Base-by-base conservation (phyloP, 2,888 invertebrate genomes). In the Aleiodes leptofemur region DNA sequence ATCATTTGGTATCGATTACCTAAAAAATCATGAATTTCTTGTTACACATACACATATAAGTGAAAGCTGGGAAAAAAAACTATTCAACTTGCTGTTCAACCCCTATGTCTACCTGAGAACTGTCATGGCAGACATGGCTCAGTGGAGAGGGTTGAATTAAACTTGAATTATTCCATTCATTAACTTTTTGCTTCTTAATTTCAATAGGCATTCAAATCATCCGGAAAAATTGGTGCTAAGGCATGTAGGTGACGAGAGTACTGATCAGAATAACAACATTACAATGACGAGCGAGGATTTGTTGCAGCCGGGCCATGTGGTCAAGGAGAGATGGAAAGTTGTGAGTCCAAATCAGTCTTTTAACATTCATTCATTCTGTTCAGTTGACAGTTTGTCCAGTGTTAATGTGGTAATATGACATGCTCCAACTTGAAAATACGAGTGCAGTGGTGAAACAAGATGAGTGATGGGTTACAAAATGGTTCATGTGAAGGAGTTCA, bases 241-340 rank as follows among this genome's bases (percentile, higher is more conserved):
- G 86, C 86, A 88, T 88, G 88, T 88, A 89, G 89, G 88, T 80
- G 88, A 89, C 86, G 88, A 88, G 83, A 89, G 88, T 77, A 92
- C 92, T 81, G 92, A 92, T 87, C 92, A 92, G 88, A 92, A 92
- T 85, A 92, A 92, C 89, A 94, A 93, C 91, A 95, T 95, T 91
- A 95, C 94, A 89, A 96, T 96, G 96, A 95, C 96, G 79, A 95
- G 95, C 84, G 97, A 97, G 90, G 98, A 98, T 91, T 93, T 98
- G 81, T 92, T 98, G 86, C 97, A 98, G 91, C 97, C 97, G 51
- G 98, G 98, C 69, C 97, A 98, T 92, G 96, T 98, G 76, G 98
- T 99, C 87, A 98, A 98, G 91, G 99, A 99, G 89, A 92, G 99
- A 90, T 99, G 99, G 99, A 99, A 98, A 96, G 94, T 95, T 87